A percentile compares a stretch with the other conserved stretches of the same genome.
Evolutionary conservation across 2,113 vertebrate genomes (phyloP).

Genomic region (Amia ocellicauda): DNA sequence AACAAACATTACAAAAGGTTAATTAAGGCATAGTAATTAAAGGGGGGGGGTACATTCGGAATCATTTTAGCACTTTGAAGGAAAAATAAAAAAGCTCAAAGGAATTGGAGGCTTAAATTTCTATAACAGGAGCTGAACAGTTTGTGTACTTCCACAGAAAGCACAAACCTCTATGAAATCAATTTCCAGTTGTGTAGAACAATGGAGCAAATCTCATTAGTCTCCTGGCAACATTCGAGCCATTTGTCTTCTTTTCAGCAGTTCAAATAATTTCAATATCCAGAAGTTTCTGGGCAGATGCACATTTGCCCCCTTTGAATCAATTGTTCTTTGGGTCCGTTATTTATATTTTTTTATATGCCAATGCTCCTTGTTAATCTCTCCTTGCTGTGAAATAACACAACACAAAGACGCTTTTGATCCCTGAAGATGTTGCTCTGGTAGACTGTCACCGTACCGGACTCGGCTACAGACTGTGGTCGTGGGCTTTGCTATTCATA

Average conservation of each 20-base stretch:
- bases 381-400: too few species aligned
- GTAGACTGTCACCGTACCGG: too few species aligned
- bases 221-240: slow-evolving; percentile 38
- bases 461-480: too few species aligned
- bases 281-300: too few species aligned
- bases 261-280: too few species aligned
- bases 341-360: too few species aligned
- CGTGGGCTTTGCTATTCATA: too few species aligned
- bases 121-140: slow-evolving; percentile 13
- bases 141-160: slow-evolving; percentile 21
- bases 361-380: too few species aligned
- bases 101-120: slow-evolving; percentile 16
- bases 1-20: slow-evolving; percentile 46
- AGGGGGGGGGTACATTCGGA: slow-evolving; percentile 29
- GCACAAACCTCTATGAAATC: slow-evolving; percentile 53
- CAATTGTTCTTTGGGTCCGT: too few species aligned
- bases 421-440: too few species aligned
- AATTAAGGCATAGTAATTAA: slow-evolving; percentile 55
- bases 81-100: slow-evolving; percentile 35
- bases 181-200: slow-evolving; percentile 49
- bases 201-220: slow-evolving; percentile 55
- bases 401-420: too few species aligned
- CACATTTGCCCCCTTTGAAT: too few species aligned
- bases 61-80: slow-evolving; percentile 6
- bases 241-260: slow-evolving; percentile 60